Percentiles rank a stretch among this genome's conserved stretches.
Evolutionary conservation across 2,113 vertebrate species (phyloP).

Genomic region (Natator depressus): DNA sequence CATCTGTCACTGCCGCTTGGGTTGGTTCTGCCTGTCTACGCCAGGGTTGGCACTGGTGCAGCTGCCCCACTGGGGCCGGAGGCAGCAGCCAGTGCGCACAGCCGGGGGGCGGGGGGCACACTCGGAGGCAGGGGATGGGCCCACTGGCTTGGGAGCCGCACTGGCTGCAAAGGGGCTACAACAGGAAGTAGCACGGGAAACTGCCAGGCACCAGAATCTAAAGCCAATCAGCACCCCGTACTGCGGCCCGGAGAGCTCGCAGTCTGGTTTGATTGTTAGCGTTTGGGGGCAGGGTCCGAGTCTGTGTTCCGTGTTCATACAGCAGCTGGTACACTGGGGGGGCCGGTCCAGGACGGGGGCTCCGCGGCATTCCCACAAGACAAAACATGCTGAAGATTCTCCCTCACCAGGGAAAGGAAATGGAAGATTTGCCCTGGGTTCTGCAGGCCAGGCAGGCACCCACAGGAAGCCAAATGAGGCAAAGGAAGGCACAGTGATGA

Average conservation of each 20-base stretch:
- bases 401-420: neutral
- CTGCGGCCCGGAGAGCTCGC: neutral
- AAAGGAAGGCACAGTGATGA: neutral
- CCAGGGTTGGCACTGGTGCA: neutral
- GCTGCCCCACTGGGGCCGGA: too few species aligned
- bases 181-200: neutral
- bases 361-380: neutral
- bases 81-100: neutral
- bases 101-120: accelerated
- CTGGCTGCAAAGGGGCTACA: neutral
- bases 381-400: neutral
- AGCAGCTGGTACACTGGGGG: neutral
- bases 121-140: neutral
- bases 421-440: neutral
- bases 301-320: neutral
- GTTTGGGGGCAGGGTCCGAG: neutral
- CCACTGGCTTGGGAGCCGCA: too few species aligned
- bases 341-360: neutral
- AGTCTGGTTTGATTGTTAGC: neutral
- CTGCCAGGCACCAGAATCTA: neutral
- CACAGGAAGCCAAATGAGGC: neutral
- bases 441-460: neutral
- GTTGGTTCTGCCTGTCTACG: too few species aligned
- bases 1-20: too few species aligned
- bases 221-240: neutral